Evolutionary conservation across 2,797 vertebrate genomes (phyloP), one percentile per base, ranked within the genome.

Genomic region (Pipistrellus pygmaeus): DNA sequence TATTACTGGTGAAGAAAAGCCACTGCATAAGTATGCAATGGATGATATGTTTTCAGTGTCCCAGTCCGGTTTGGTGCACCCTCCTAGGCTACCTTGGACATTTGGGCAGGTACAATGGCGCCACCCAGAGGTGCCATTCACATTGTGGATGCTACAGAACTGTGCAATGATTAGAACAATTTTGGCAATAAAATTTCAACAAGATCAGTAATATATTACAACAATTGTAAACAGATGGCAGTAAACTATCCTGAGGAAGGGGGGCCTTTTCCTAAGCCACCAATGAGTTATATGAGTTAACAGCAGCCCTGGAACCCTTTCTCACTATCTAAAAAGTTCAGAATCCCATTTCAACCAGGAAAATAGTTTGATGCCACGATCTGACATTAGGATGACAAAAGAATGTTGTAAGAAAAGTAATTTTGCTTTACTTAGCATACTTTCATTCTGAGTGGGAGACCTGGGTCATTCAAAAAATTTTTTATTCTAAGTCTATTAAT

Each of bases 341-440:
- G 86, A 94, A 57, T 44, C 12, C 46, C 27, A 68, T 48, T 62
- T 71, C 15, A 76, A 46, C 55, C 64, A 66, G 46, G 71, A 72
- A 84, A 68, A 87, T 53, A 44, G 41, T 88, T 51, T 53, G 8
- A 81, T 66, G 8, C 9, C 35, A 72, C 32, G 13, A 25, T 85
- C 68, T 94, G 73, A 73, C 81, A 53, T 41, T 48, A 82, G 44
- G 8, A 35, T 81, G 64, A 85, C 25, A 68, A 91, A 71, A 94
- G 83, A 92, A 84, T 17, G 18, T 21, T 30, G 0, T 46, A 48
- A 93, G 60, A 62, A 86, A 89, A 90, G 57, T 10, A 30, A 12
- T 18, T 20, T n/a, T 57, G 41, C 53, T 69, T 51, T 38, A 30
- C 11, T 80, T 7, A 64, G 38, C 30, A 51, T 51, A 62, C 9